phyloP scores from a whole-genome alignment of 1,140 invertebrate species.

The Drosophila trapezifrons region DNA sequence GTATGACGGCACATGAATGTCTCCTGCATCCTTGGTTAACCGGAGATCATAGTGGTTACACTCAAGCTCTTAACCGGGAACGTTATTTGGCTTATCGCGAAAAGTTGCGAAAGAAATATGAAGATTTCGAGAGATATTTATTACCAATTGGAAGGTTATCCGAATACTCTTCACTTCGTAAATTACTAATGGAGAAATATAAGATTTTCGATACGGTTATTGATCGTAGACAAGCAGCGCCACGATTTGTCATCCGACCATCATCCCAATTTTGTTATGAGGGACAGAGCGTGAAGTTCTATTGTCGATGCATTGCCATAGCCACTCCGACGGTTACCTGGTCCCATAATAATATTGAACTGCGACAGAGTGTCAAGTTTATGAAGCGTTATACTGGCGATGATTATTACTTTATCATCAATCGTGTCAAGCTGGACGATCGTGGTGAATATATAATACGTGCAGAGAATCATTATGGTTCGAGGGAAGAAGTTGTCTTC shows the following conservation, averaged over 20 bases:
- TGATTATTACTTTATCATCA: slow-evolving; percentile 99
- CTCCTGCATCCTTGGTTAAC: slow-evolving; percentile 97
- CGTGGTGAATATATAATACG: slow-evolving; percentile 98
- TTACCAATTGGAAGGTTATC: slow-evolving; percentile 97
- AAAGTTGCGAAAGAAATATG: slow-evolving; percentile 92
- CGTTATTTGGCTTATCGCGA: slow-evolving; percentile 95
- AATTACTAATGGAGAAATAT: slow-evolving; percentile 97
- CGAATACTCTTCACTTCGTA: slow-evolving; percentile 98
- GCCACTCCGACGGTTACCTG: slow-evolving; percentile 97
- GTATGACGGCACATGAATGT: slow-evolving; percentile 99
- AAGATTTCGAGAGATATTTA: slow-evolving; percentile 96
- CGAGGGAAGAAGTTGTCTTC: slow-evolving; percentile 97
- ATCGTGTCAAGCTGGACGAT: slow-evolving; percentile 96
- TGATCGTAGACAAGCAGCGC: slow-evolving; percentile 98
- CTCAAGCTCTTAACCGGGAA: slow-evolving; percentile 90
- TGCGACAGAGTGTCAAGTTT: slow-evolving; percentile 99
- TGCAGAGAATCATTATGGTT: slow-evolving; percentile 99
- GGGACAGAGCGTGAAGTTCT: slow-evolving; percentile 98
- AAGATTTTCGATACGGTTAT: slow-evolving; percentile 98
- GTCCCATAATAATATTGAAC: slow-evolving; percentile 96
- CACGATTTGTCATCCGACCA: slow-evolving; percentile 98
- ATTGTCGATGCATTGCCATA: slow-evolving; percentile 97
- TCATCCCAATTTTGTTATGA: slow-evolving; percentile 97
- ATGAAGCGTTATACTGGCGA: slow-evolving; percentile 99
- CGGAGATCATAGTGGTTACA: slow-evolving; percentile 91